Evolutionary conservation across 2,797 vertebrate genomes (phyloP).

Genomic region (Micrastur ruficollis): DNA sequence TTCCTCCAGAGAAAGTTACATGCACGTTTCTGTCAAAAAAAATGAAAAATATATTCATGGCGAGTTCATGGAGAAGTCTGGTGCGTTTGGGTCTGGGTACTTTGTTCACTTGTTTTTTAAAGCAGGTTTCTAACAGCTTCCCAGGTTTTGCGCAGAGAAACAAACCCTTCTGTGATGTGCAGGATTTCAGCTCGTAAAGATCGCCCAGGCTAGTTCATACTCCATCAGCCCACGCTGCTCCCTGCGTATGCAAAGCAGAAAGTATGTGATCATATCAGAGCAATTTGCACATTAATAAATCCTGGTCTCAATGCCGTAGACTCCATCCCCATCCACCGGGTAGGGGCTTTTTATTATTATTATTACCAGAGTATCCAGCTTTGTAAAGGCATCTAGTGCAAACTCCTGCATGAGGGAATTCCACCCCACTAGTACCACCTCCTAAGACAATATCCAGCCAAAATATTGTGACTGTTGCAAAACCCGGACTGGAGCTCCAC

Average conservation of each 20-base stretch:
- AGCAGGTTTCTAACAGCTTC: constrained; percentile 13
- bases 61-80: constrained; percentile 42
- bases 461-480: constrained; percentile 74
- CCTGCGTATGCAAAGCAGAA: constrained; percentile 61
- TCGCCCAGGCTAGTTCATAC: constrained; percentile 31
- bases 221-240: constrained; percentile 66
- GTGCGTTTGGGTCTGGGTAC: neutral
- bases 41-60: constrained; percentile 21
- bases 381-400: constrained; percentile 70
- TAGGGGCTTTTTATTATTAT: constrained; percentile 36
- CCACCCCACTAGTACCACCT: constrained; percentile 80
- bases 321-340: constrained; percentile 74
- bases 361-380: constrained; percentile 76
- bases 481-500: constrained; percentile 80
- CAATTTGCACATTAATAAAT: constrained; percentile 74
- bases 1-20: constrained; percentile 47
- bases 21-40: constrained; percentile 41
- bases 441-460: constrained; percentile 73
- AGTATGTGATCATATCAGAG: constrained; percentile 71
- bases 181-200: constrained; percentile 48
- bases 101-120: constrained; percentile 2
- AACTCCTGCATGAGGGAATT: constrained; percentile 77
- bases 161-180: constrained; percentile 44
- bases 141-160: constrained; percentile 14
- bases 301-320: constrained; percentile 73